A percentile compares a stretch with the other conserved stretches of the same genome.
Evolutionary conservation across 2,113 vertebrate genomes (phyloP).

Genomic region (Silurus meridionalis): DNA sequence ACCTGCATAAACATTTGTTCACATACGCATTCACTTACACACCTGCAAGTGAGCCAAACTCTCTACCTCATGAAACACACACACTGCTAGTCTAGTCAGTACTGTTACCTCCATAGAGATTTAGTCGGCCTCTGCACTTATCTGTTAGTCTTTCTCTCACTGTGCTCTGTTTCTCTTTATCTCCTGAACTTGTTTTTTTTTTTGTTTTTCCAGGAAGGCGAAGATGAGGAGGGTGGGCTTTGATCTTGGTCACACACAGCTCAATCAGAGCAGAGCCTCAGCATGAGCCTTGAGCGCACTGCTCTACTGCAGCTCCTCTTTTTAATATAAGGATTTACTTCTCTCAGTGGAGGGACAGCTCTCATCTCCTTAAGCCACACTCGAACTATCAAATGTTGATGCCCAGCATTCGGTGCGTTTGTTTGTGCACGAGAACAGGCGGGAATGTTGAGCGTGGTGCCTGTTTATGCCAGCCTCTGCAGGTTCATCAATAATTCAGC

Average conservation of each 20-base stretch:
- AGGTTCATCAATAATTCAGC: slow-evolving; percentile 55
- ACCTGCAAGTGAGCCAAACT: slow-evolving; percentile 37
- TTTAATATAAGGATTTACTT: slow-evolving; percentile 22
- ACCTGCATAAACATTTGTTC: slow-evolving; percentile 47
- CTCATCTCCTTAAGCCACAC: slow-evolving; percentile 36
- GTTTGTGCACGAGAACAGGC: slow-evolving; percentile 1
- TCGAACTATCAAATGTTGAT: slow-evolving; percentile 47
- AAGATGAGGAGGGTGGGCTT: slow-evolving; percentile 9
- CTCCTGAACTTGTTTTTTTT: slow-evolving; percentile 6
- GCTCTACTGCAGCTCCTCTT: not conserved
- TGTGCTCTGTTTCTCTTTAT: not conserved
- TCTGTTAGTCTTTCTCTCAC: slow-evolving; percentile 14
- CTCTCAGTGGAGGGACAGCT: slow-evolving; percentile 1
- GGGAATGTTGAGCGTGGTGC: not conserved
- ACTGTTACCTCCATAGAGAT: slow-evolving; percentile 12
- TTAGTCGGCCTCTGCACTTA: slow-evolving; percentile 19
- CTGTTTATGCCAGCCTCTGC: slow-evolving; percentile 42
- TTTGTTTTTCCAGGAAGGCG: not conserved
- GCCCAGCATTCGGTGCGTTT: slow-evolving; percentile 17
- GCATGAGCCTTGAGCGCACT: not conserved
- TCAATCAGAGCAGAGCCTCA: slow-evolving; percentile 23
- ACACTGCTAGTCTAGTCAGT: slow-evolving; percentile 35
- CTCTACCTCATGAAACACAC: not conserved
- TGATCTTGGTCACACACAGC: slow-evolving; percentile 37
- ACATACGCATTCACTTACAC: slow-evolving; percentile 25